Conservation (phyloP, 2,113 vertebrate species). For the Spermophilus dauricus region DNA sequence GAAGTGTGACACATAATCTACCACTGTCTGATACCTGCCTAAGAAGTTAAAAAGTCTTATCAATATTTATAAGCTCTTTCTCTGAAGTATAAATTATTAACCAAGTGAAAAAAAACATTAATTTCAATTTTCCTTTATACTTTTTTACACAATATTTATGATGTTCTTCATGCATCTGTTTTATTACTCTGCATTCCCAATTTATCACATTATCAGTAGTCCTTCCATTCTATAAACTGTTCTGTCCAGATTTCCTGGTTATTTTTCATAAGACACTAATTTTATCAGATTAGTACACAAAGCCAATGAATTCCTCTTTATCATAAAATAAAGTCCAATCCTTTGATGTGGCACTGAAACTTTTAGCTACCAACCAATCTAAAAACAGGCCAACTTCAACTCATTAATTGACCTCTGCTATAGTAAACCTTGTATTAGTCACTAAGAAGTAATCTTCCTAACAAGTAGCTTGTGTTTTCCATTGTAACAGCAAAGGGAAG, state of each 20-base stretch:
- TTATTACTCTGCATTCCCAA: neutral
- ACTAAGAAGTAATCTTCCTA: neutral
- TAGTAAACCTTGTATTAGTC: neutral
- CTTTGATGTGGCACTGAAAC: neutral
- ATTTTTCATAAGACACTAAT: neutral
- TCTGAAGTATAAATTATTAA: neutral
- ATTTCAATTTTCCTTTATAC: neutral
- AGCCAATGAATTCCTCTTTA: neutral
- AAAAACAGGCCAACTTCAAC: neutral
- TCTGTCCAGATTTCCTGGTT: neutral
- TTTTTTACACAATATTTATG: neutral
- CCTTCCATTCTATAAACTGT: neutral
- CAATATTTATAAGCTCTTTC: neutral
- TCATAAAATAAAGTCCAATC: neutral
- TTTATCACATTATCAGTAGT: neutral
- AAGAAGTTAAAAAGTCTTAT: neutral
- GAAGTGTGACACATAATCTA: neutral
- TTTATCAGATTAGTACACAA: rapidly evolving
- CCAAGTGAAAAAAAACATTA: neutral
- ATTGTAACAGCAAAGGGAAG: neutral
- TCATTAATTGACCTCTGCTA: neutral
- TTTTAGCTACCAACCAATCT: neutral
- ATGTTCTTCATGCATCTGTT: neutral
- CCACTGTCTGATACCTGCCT: neutral
- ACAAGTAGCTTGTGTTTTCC: neutral